A percentile compares a stretch with the other conserved stretches of the same genome.
Evolutionary conservation across 2,888 invertebrate species (phyloP).

Genomic region (Holacanthella duospinosa): DNA sequence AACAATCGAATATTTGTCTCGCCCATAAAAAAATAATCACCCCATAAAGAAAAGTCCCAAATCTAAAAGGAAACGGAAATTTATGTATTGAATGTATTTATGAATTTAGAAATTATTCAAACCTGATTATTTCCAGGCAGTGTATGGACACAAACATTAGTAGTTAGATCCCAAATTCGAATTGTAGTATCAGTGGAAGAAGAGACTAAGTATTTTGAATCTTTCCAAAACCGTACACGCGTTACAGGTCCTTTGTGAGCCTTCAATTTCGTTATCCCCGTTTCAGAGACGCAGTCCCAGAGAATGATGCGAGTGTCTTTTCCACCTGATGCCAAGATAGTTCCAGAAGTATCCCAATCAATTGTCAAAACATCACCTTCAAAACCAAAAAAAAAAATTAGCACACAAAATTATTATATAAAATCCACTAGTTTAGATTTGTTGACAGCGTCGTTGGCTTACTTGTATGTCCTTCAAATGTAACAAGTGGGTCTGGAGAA

Average conservation of each 20-base stretch:
- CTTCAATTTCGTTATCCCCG: constrained; percentile 74
- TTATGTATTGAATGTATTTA: not conserved
- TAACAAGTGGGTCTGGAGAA: constrained; percentile 56
- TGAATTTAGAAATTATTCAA: constrained; percentile 29
- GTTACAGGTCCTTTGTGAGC: constrained; percentile 89
- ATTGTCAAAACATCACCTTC: constrained; percentile 27
- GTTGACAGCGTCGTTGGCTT: constrained; percentile 7
- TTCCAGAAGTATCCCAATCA: constrained; percentile 24
- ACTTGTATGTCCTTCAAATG: constrained; percentile 65
- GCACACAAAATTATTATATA: not conserved
- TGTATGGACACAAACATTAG: constrained; percentile 91
- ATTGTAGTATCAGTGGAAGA: constrained; percentile 88
- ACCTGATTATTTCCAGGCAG: constrained; percentile 78
- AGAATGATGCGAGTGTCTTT: constrained; percentile 87
- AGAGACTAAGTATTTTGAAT: constrained; percentile 60
- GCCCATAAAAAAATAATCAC: constrained; percentile 28
- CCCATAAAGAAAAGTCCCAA: constrained; percentile 29
- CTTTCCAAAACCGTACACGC: constrained; percentile 61
- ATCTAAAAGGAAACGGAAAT: constrained; percentile 13
- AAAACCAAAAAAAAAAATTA: not conserved
- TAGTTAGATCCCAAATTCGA: constrained; percentile 94
- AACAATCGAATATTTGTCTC: constrained; percentile 28
- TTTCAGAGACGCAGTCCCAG: constrained; percentile 87
- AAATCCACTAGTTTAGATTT: not conserved
- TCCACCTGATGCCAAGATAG: constrained; percentile 27